These are phyloP conservation scores for Pteronotus mesoamericanus DNA, from an alignment of 2,797 vertebrate genomes.

Conservation along the genomic window DNA sequence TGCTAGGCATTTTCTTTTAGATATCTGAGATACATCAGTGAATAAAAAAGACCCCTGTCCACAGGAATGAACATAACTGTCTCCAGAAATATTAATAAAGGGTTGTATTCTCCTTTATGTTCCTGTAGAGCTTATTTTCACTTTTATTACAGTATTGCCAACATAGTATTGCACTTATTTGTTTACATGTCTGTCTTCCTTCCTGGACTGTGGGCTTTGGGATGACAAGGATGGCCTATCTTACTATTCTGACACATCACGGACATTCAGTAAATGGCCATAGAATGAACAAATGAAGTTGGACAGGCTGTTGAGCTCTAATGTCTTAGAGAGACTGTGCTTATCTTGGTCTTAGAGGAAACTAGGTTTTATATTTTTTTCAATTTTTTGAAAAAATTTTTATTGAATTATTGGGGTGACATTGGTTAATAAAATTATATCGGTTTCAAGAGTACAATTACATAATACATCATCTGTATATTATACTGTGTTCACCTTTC, in stretches of 20 bases:
- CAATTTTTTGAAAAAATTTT: not conserved
- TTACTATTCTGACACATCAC: not conserved
- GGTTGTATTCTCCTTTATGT: not conserved
- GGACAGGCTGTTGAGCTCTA: not conserved
- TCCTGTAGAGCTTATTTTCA: not conserved
- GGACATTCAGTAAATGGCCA: not conserved
- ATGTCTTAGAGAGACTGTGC: slow-evolving; percentile 22
- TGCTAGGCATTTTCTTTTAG: slow-evolving; percentile 15
- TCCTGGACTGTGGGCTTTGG: not conserved
- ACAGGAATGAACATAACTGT: not conserved
- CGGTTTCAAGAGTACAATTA: not conserved
- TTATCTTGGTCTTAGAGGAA: slow-evolving; percentile 40
- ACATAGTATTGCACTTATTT: not conserved
- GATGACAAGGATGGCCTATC: not conserved
- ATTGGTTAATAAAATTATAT: not conserved
- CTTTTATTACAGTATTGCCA: not conserved
- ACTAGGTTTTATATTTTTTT: not conserved
- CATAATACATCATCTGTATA: not conserved
- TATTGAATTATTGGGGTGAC: not conserved
- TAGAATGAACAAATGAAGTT: slow-evolving; percentile 22
- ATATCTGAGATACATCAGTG: not conserved
- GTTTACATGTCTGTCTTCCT: not conserved
- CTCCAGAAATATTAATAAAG: not conserved
- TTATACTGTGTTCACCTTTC: not conserved
- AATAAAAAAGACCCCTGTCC: not conserved